These are phyloP conservation scores for Xanthia icteritia DNA, from an alignment of 2,888 invertebrate species.

Conservation along the genomic window DNA sequence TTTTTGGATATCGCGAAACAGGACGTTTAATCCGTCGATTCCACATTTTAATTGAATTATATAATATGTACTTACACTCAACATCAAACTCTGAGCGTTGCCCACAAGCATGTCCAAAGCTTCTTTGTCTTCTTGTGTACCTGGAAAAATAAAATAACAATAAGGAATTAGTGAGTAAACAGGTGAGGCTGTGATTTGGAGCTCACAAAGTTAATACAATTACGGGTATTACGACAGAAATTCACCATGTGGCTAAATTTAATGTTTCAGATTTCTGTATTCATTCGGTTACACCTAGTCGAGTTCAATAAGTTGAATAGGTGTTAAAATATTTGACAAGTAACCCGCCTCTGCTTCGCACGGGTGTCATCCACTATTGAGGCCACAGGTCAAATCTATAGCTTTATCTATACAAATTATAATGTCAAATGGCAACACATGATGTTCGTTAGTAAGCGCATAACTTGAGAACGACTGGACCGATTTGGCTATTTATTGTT, in stretches of 20 bases:
- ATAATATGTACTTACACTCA: slow-evolving; percentile 92
- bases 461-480: too few species aligned
- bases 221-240: neutral
- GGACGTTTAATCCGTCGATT: neutral
- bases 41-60: neutral
- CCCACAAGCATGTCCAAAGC: slow-evolving; percentile 99
- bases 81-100: slow-evolving; percentile 99
- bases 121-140: slow-evolving; percentile 97
- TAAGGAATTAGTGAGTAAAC: neutral
- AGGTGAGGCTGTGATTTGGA: neutral
- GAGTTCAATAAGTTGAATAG: neutral
- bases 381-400: too few species aligned
- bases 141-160: slow-evolving; percentile 56
- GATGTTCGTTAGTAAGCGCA: too few species aligned
- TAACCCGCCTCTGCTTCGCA: too few species aligned
- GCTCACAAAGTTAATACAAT: neutral
- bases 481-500: too few species aligned
- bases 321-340: neutral
- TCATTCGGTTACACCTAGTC: neutral
- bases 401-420: too few species aligned
- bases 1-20: neutral
- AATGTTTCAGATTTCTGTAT: too few species aligned
- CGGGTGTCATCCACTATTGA: too few species aligned
- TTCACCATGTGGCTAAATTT: neutral
- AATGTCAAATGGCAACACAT: too few species aligned